Evolutionary conservation across 2,888 invertebrate species (phyloP), one percentile per base, ranked within the genome.

Genomic region (Diogma glabrata): DNA sequence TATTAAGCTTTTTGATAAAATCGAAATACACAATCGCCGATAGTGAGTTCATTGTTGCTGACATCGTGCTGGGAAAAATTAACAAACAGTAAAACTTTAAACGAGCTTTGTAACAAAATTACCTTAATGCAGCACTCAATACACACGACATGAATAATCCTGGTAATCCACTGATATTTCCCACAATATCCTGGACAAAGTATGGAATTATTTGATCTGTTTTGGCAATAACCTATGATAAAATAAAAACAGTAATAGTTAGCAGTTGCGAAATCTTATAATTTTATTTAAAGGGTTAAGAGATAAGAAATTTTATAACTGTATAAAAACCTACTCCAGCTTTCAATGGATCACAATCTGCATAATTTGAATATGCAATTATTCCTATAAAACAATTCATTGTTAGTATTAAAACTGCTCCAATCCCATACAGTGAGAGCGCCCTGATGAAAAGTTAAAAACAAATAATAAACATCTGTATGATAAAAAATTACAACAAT

Each of bases 261-360:
- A n/a, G n/a, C n/a, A n/a, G n/a, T n/a, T n/a, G n/a, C n/a, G n/a
- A n/a, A n/a, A n/a, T n/a, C n/a, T n/a, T n/a, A n/a, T n/a, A n/a
- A n/a, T n/a, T n/a, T n/a, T n/a, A n/a, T n/a, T n/a, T n/a, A n/a
- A n/a, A n/a, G n/a, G n/a, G n/a, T n/a, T n/a, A n/a, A n/a, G n/a
- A n/a, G n/a, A n/a, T n/a, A n/a, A n/a, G n/a, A n/a, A n/a, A n/a
- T n/a, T n/a, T n/a, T n/a, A n/a, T n/a, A n/a, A n/a, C n/a, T n/a
- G n/a, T n/a, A n/a, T n/a, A n/a, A n/a, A n/a, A n/a, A n/a, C n/a
- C n/a, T n/a, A n/a, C 17, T 10, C 77, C 76, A 7, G 72, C 64
- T 9, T 69, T 65, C 49, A 74, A 62, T 30, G 76, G 76, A 61
- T 77, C 76, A 57, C 76, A 77, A 54, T 70, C 14, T 4, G 45